These are phyloP conservation scores for Aplodontia rufa DNA, from an alignment of 2,113 vertebrate genomes.

Conservation along the genomic window DNA sequence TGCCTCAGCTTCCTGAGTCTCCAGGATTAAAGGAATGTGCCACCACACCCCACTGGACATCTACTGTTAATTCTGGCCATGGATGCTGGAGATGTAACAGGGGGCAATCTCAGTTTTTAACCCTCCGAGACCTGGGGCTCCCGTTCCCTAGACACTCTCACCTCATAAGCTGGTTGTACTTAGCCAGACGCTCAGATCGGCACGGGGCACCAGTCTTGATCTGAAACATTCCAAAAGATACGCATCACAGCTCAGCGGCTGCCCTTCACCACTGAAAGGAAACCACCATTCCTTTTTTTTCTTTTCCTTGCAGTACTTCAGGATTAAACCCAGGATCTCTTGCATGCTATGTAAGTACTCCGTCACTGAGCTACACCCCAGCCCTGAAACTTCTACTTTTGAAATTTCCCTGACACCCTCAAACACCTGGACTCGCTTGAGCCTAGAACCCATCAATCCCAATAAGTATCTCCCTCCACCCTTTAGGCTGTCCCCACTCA, in stretches of 20 bases:
- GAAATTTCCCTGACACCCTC: neutral
- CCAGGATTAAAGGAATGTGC: neutral
- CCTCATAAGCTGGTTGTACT: conserved; percentile 98
- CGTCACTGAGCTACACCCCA: neutral
- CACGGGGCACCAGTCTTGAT: conserved; percentile 97
- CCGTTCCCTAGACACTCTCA: conserved; percentile 74
- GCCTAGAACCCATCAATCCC: neutral
- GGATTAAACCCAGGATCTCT: no score
- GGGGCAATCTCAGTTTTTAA: neutral
- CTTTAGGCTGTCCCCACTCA: conserved; percentile 71
- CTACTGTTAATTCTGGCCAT: neutral
- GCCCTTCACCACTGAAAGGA: neutral
- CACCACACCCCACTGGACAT: neutral
- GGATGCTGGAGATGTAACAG: neutral
- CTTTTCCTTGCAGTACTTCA: no score
- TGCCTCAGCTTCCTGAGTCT: no score
- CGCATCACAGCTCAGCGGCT: neutral
- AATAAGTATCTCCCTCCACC: neutral
- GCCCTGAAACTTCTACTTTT: neutral
- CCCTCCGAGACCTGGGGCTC: neutral
- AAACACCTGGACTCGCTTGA: neutral
- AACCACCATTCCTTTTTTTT: neutral
- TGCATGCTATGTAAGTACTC: neutral
- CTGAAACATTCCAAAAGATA: conserved; percentile 81
- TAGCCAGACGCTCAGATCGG: conserved; percentile 95